Evolutionary conservation across 64 coral and sea anemone species (phyloP).

Genomic region (Hydrozoanthus tunicans): DNA sequence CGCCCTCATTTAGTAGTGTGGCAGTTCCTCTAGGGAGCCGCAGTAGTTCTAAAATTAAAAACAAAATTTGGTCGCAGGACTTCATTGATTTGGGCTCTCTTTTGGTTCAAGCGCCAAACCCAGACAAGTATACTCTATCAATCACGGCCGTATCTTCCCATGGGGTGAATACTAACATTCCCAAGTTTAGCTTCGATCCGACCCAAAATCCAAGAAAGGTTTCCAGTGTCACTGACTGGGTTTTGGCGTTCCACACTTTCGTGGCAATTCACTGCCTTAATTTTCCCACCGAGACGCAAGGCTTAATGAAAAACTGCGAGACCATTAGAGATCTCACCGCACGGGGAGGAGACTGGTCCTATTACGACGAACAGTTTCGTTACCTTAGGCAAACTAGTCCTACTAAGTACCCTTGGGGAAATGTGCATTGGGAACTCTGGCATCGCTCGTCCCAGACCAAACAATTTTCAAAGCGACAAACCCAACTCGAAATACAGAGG

Average conservation of each 20-base stretch:
- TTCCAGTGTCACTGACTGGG: constrained; percentile 4
- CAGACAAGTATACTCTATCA: too few species aligned
- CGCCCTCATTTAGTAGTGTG: constrained; percentile 36
- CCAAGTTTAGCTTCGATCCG: neutral
- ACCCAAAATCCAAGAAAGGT: neutral
- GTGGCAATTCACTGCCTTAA: constrained; percentile 43
- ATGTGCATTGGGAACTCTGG: constrained; percentile 62
- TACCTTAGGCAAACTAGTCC: constrained; percentile 1
- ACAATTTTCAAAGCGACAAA: too few species aligned
- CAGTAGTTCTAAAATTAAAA: constrained; percentile 15
- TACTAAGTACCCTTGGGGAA: constrained; percentile 39
- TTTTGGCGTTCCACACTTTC: constrained; percentile 49
- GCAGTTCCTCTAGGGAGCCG: constrained; percentile 16
- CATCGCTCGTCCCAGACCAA: constrained; percentile 1
- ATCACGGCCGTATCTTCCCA: too few species aligned
- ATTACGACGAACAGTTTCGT: too few species aligned
- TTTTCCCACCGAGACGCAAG: neutral
- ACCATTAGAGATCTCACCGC: constrained; percentile 27
- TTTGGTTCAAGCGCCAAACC: too few species aligned
- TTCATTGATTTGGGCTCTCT: too few species aligned
- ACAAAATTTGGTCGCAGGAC: constrained; percentile 56
- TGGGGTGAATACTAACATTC: too few species aligned
- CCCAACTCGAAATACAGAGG: too few species aligned
- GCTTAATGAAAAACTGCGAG: constrained; percentile 59
- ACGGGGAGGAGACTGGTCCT: neutral